Conservation (phyloP, 2,113 vertebrate species). For the Bolborhynchus lineola region DNA sequence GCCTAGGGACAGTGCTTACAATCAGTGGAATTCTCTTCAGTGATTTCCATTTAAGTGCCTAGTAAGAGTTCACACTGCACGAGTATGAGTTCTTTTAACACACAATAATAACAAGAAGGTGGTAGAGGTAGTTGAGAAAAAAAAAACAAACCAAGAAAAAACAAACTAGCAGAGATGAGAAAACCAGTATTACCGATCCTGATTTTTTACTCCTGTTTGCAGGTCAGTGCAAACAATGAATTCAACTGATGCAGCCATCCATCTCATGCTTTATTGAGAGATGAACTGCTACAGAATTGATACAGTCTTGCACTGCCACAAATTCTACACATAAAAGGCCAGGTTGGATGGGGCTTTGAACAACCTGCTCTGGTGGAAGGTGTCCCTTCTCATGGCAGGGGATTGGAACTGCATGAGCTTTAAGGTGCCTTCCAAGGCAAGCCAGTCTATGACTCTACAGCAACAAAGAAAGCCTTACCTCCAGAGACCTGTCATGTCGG, state of each 20-base stretch:
- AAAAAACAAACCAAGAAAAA: neutral
- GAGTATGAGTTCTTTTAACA: neutral
- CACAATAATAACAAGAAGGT: neutral
- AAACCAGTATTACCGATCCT: neutral
- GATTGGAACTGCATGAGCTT: neutral
- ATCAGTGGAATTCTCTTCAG: neutral
- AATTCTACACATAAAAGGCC: fast-evolving
- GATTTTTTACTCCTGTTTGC: neutral
- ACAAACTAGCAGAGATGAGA: neutral
- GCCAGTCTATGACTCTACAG: neutral
- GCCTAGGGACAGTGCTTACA: neutral
- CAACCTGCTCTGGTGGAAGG: neutral
- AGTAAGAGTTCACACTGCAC: neutral
- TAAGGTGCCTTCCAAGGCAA: neutral
- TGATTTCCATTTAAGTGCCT: neutral
- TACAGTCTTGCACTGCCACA: neutral
- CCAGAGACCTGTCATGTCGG: conserved; percentile 93
- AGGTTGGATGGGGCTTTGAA: neutral
- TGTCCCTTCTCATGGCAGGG: neutral
- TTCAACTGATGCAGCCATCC: neutral
- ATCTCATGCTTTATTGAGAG: neutral
- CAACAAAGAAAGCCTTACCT: conserved; percentile 73
- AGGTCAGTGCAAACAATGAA: neutral
- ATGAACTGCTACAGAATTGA: neutral
- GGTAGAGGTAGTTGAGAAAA: neutral